Evolutionary conservation across 2,113 vertebrate genomes (phyloP).

Genomic region (Ameiurus melas): DNA sequence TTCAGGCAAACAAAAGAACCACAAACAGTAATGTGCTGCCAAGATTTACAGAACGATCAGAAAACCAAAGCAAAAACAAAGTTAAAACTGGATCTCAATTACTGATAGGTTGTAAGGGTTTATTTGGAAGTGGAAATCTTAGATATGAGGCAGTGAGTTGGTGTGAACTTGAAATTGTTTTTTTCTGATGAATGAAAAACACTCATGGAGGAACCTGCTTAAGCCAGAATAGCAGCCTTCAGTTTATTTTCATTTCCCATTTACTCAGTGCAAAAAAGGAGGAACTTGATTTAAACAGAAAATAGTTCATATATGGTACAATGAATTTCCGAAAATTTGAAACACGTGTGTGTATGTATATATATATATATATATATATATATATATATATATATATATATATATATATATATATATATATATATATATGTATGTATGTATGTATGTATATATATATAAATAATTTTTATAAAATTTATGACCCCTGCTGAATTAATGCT

Average conservation of each 20-base stretch:
- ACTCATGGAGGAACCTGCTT: background rate
- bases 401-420: no score
- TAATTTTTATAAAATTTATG: background rate
- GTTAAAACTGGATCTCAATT: constrained; percentile 63
- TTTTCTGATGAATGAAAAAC: background rate
- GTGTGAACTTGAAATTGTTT: constrained; percentile 54
- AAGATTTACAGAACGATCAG: constrained; percentile 44
- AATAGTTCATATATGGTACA: no score
- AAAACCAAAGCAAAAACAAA: constrained; percentile 57
- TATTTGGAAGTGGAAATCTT: constrained; percentile 44
- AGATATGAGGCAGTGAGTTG: constrained; percentile 56
- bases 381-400: no score
- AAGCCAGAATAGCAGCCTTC: background rate
- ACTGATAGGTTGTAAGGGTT: constrained; percentile 61
- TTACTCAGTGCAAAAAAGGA: background rate
- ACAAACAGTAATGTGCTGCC: constrained; percentile 19
- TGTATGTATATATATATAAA: no score
- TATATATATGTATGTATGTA: no score
- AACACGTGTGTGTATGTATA: no score
- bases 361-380: no score
- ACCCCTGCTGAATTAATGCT: background rate
- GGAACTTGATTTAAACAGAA: no score
- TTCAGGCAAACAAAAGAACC: constrained; percentile 6
- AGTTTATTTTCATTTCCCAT: background rate
- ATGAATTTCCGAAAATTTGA: no score